These are phyloP conservation scores for Augochlora pura DNA, from an alignment of 1,140 invertebrate genomes.

Conservation along the genomic window DNA sequence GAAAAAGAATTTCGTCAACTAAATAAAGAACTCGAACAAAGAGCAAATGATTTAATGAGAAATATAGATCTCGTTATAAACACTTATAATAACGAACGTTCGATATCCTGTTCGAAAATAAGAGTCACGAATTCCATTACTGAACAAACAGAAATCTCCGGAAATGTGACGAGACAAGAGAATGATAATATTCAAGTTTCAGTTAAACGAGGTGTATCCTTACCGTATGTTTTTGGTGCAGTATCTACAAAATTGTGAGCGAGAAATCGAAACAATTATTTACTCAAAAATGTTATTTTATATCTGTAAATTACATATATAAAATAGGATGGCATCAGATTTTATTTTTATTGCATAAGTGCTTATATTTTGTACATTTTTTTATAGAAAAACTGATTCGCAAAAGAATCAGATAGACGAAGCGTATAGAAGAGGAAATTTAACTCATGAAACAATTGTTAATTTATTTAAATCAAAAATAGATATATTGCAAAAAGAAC, in stretches of 20 bases:
- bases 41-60: conserved; percentile 77
- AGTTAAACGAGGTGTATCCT: conserved; percentile 13
- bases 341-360: neutral
- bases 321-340: neutral
- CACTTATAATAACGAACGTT: conserved; percentile 38
- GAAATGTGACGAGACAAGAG: neutral
- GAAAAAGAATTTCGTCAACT: conserved; percentile 79
- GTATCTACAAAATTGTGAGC: conserved; percentile 18
- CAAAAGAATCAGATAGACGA: conserved; percentile 22
- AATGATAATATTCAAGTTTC: neutral
- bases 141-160: neutral
- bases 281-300: neutral
- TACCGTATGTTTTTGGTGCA: conserved; percentile 6
- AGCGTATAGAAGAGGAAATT: conserved; percentile 11
- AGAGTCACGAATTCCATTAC: conserved; percentile 1
- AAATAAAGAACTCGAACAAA: conserved; percentile 79
- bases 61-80: conserved; percentile 78
- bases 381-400: conserved; percentile 37
- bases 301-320: neutral
- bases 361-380: neutral
- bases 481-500: conserved; percentile 74
- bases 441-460: conserved; percentile 41
- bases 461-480: conserved; percentile 77
- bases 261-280: neutral
- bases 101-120: conserved; percentile 3